Evolutionary conservation across 2,797 vertebrate genomes (phyloP), one percentile per base, ranked within the genome.

Genomic region (Enteromius unitaeniatus): DNA sequence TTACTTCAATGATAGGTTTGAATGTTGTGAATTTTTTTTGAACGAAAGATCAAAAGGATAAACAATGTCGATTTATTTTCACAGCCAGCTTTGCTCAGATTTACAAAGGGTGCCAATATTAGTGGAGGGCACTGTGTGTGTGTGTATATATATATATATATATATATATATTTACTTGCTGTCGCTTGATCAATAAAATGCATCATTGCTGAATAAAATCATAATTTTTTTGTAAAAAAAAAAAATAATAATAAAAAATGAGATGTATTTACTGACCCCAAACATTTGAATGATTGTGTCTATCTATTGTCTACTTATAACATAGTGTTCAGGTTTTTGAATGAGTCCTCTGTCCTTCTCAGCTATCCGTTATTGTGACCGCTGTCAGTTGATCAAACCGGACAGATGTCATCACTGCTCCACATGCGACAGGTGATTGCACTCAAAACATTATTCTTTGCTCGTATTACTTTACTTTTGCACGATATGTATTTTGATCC

Each of bases 351-450:
- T 17, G 6, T 14, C 21, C 8, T 34, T 23, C 40, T 77, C 84
- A 99, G 98, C 96, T 21, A 87, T 99, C 90, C 93, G 98, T 83
- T 99, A 99, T 87, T 99, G 98, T 79, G 95, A 98, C 88, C 94
- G 90, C 92, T 99, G 98, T 91, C 97, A 99, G 90, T 88, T 98
- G 45, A 96, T 99, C 92, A 99, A 99, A 92, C 98, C 98, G 28
- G 98, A 99, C 91, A 95, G 98, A 82, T 97, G 97, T 75, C 98
- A 99, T 90, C 98, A 99, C 93, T 99, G 98, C 90, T 98, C 98
- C 34, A 97, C 96, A 0, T 99, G 98, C 89, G 97, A 99, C 85
- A 91, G 92, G 98, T 99, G 92, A 97, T 98, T 84, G 49, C 34
- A 11, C 6, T 64, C 19, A 81, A 51, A 23, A 17, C 31, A 21